Base-by-base conservation (phyloP, 2,888 invertebrate genomes). In the Sarcophaga subvicina region DNA sequence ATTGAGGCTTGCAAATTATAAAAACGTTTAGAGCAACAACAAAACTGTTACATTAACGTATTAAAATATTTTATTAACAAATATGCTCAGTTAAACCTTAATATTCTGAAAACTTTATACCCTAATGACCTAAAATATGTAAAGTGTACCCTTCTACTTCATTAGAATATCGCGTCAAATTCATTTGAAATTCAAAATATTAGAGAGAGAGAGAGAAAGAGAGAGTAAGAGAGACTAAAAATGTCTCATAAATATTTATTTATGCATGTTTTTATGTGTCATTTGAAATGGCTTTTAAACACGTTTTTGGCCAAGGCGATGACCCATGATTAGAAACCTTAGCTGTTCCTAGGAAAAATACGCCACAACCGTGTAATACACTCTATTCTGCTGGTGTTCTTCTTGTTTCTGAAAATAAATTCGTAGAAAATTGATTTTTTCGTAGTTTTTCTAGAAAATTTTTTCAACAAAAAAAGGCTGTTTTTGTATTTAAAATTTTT, bases 201-300 rank as follows among this genome's bases (percentile, higher is more conserved):
- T 20, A 37, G 5, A 17, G 20, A 8, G 45, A 20, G 12, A 14
- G 22, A 45, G 20, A 71, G 64, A 11, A 11, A 45, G 20, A 17
- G 20, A 8, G 27, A 27, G 27, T 27, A 27, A 5, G 27, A 27
- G 4, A 27, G 27, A 4, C 4, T 25, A 25, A 27, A 27, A 37
- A 37, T 37, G 37, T 37, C 37, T 10, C 22, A 63, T 62, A 49
- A 54, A 20, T 27, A 37, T 59, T 67, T 77, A 27, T 67, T 63
- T 37, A 37, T 37, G n/a, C 20, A 10, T 12, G 45, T 5, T 62
- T 63, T 20, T 22, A 60, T 80, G 72, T 66, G 54, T 67, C 59
- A 73, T 73, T 60, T 60, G 17, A 60, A 80, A 80, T 73, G 60
- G n/a, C n/a, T n/a, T 69, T 84, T 70, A 14, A 66, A 27, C 70